These are phyloP conservation scores for Gallinago jamesoni DNA, from an alignment of 2,113 vertebrate genomes.

Conservation along the genomic window DNA sequence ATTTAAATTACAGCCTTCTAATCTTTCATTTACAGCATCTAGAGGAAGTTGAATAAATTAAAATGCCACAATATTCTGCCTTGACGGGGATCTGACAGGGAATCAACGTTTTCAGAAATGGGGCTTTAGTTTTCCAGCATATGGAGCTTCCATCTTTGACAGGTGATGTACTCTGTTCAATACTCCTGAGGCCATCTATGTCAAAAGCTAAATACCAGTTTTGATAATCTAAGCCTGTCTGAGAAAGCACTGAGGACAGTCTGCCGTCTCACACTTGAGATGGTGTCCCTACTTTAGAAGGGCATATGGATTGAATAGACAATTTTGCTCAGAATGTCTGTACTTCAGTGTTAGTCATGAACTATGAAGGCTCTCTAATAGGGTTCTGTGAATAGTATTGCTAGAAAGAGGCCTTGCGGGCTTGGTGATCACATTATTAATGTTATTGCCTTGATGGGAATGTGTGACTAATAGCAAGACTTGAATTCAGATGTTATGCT, in stretches of 20 bases:
- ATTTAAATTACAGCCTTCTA: slow-evolving; percentile 48
- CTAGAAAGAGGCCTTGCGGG: neutral
- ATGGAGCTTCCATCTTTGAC: neutral
- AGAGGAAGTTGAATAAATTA: slow-evolving; percentile 25
- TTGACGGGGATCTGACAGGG: neutral
- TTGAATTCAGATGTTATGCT: neutral
- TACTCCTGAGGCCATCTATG: neutral
- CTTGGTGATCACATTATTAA: neutral
- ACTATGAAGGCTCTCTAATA: neutral
- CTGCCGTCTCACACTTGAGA: neutral
- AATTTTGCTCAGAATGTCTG: neutral
- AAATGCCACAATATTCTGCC: neutral
- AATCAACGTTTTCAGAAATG: neutral
- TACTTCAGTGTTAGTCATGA: neutral
- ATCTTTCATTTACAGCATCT: slow-evolving; percentile 5
- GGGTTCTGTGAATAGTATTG: neutral
- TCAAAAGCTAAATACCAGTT: slow-evolving; percentile 16
- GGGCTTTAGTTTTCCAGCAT: neutral
- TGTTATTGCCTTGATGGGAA: neutral
- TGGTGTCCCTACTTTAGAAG: neutral
- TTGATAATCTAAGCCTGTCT: neutral
- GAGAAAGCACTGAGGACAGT: neutral
- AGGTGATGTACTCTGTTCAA: neutral
- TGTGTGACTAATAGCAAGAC: neutral
- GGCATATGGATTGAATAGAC: neutral